These are phyloP conservation scores for Pitta sordida DNA, from an alignment of 2,113 vertebrate genomes.

Conservation along the genomic window DNA sequence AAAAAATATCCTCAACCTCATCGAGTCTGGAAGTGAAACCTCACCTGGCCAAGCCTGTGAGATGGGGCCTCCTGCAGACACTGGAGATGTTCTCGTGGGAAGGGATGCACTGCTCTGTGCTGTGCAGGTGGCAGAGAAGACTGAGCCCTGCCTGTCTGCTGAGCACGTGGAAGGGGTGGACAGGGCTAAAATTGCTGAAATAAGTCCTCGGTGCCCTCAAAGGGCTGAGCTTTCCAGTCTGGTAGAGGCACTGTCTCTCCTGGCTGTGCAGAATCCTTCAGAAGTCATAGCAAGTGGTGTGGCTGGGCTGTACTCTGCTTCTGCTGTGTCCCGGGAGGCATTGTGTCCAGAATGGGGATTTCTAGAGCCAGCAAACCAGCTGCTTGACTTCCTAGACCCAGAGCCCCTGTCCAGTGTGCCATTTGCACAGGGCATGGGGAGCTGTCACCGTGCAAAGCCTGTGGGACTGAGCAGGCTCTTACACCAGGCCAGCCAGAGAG, in stretches of 20 bases:
- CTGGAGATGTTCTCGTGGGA: rapidly evolving
- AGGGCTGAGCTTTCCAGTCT: not conserved
- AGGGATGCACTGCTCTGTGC: rapidly evolving
- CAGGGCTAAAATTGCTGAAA: not conserved
- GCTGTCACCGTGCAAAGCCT: not conserved
- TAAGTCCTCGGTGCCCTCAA: rapidly evolving
- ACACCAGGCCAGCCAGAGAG: rapidly evolving
- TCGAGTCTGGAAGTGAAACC: rapidly evolving
- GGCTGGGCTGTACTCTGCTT: not conserved
- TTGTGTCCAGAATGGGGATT: not conserved
- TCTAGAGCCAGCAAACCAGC: not conserved
- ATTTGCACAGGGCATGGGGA: not conserved
- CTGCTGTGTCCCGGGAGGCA: not conserved
- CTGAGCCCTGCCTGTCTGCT: not conserved
- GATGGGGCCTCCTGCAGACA: not conserved
- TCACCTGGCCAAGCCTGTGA: not conserved
- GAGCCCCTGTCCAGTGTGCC: rapidly evolving
- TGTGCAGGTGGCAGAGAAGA: not conserved
- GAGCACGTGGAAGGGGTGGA: rapidly evolving
- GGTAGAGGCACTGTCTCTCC: not conserved
- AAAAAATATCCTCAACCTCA: rapidly evolving
- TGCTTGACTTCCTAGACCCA: not conserved
- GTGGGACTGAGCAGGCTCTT: rapidly evolving
- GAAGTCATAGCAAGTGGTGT: rapidly evolving
- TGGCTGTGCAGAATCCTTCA: not conserved